Conservation (phyloP, 2,888 invertebrate genomes). For the Xanthorhoe spadicearia region DNA sequence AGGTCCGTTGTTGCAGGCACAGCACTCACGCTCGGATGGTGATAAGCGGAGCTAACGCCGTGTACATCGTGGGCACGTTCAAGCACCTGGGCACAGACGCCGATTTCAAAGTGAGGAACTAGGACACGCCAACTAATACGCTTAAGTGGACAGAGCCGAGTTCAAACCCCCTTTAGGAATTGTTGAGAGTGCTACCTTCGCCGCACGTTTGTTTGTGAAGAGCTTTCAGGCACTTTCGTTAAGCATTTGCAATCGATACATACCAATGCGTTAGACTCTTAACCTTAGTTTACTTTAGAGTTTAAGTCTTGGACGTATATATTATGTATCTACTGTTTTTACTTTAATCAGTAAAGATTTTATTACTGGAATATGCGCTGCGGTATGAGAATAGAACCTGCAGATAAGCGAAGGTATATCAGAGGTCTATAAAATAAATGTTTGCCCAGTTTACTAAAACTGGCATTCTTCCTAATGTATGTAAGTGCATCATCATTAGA, state of each 20-base stretch:
- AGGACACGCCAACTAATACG: constrained; percentile 11
- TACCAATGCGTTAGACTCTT: neutral
- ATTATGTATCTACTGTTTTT: no score
- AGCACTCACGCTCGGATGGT: constrained; percentile 92
- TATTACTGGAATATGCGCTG: neutral
- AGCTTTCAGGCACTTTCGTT: neutral
- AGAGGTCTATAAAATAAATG: no score
- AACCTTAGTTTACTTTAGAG: neutral
- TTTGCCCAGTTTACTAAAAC: no score
- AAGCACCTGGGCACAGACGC: constrained; percentile 88
- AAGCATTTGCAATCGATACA: neutral
- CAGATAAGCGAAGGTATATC: neutral
- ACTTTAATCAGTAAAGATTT: neutral
- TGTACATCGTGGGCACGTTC: constrained; percentile 92
- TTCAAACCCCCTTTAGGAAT: constrained; percentile 11
- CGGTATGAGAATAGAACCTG: neutral
- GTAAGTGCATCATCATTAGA: no score
- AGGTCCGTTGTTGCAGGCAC: constrained; percentile 78
- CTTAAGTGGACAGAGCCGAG: constrained; percentile 13
- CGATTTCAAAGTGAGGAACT: constrained; percentile 88
- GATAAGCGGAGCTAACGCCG: constrained; percentile 90
- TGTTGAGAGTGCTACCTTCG: neutral
- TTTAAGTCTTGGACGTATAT: neutral
- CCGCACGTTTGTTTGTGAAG: neutral
- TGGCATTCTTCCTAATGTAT: no score